phyloP scores from a whole-genome alignment of 2,888 invertebrate genomes.

The Cantharis flavilabris region DNA sequence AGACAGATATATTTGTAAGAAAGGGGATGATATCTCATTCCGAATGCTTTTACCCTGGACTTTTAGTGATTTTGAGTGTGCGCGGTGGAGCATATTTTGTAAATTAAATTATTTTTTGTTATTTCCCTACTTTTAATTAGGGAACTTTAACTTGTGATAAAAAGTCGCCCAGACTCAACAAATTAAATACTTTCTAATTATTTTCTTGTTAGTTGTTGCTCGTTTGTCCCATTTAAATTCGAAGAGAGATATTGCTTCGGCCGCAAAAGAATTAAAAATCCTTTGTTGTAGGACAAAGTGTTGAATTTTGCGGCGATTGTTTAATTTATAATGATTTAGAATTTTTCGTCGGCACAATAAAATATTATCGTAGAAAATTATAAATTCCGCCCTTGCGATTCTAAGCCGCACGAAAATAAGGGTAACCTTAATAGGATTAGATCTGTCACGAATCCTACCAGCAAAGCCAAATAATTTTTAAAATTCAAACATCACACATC shows the following conservation, averaged over 20 bases:
- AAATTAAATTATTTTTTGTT: slow-evolving; percentile 40
- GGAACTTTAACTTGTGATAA: slow-evolving; percentile 21
- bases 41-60: slow-evolving; percentile 29
- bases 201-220: not conserved
- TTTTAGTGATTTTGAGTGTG: slow-evolving; percentile 9
- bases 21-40: slow-evolving; percentile 36
- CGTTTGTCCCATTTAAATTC: not conserved
- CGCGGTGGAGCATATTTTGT: slow-evolving; percentile 25
- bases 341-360: not conserved
- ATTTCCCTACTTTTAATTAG: slow-evolving; percentile 32
- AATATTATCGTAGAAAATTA: slow-evolving; percentile 18
- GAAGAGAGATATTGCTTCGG: not conserved
- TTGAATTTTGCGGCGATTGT: not conserved
- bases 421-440: slow-evolving; percentile 29
- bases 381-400: slow-evolving; percentile 29
- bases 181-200: slow-evolving; percentile 3
- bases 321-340: not conserved
- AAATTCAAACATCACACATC: slow-evolving; percentile 27
- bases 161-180: slow-evolving; percentile 14
- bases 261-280: not conserved
- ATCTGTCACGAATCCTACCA: slow-evolving; percentile 11
- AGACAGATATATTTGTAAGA: slow-evolving; percentile 26
- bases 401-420: slow-evolving; percentile 27
- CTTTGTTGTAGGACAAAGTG: not conserved
- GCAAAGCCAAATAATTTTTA: slow-evolving; percentile 26